Conservation (phyloP, 2,113 vertebrate genomes). For the Leiothrix lutea region DNA sequence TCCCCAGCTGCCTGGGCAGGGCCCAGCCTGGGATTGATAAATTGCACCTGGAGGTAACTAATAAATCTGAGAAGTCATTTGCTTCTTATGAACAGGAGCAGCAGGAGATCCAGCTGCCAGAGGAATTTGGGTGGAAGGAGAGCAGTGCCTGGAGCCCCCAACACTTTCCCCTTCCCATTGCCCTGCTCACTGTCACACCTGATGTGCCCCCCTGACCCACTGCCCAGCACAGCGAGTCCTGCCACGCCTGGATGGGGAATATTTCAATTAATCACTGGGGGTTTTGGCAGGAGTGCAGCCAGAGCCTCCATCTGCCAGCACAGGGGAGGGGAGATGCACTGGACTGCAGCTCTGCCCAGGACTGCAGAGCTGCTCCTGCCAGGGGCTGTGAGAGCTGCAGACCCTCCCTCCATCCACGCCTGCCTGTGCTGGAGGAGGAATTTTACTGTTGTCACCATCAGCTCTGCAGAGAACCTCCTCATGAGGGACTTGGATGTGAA, state of each 20-base stretch:
- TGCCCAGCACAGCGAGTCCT: neutral
- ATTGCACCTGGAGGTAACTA: slow-evolving; percentile 67
- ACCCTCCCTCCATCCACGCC: rapidly evolving
- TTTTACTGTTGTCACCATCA: rapidly evolving
- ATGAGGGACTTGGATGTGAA: rapidly evolving
- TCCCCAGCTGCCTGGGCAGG: slow-evolving; percentile 32
- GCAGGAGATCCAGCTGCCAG: neutral
- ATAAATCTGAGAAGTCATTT: slow-evolving; percentile 68
- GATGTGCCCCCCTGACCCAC: neutral
- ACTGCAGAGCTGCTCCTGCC: neutral
- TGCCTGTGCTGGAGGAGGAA: neutral
- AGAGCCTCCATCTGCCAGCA: rapidly evolving
- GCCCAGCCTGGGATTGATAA: slow-evolving; percentile 49
- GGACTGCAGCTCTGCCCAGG: neutral
- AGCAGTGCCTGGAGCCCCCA: neutral
- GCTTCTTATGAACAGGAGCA: slow-evolving; percentile 52
- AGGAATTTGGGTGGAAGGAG: slow-evolving; percentile 12
- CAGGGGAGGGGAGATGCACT: neutral
- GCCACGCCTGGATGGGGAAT: rapidly evolving
- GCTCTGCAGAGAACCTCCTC: neutral
- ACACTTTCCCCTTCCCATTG: neutral
- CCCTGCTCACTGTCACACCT: neutral
- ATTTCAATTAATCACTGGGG: rapidly evolving
- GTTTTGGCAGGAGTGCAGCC: neutral
- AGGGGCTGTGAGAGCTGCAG: rapidly evolving